Evolutionary conservation across 2,888 invertebrate genomes (phyloP).

Genomic region (Cyclophora punctaria): DNA sequence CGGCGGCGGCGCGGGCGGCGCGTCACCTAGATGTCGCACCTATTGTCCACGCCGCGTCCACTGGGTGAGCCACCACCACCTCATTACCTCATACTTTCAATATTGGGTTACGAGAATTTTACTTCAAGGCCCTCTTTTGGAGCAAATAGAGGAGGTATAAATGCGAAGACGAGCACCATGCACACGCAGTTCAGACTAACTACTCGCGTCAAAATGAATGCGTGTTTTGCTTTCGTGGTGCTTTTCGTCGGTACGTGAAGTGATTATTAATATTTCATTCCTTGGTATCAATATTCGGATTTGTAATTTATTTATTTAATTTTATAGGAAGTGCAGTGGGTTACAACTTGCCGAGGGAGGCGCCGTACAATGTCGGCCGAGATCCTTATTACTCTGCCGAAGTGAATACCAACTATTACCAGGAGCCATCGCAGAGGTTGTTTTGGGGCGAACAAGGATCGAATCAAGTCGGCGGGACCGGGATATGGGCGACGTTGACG

Average conservation of each 20-base stretch:
- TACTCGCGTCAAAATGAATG: constrained; percentile 62
- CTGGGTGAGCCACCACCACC: constrained; percentile 62
- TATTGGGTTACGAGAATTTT: constrained; percentile 74
- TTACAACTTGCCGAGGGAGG: constrained; percentile 53
- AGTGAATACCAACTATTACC: constrained; percentile 30
- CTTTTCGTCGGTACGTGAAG: constrained; percentile 61
- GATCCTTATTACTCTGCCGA: constrained; percentile 44
- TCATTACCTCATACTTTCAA: constrained; percentile 72
- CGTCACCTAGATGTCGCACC: constrained; percentile 73
- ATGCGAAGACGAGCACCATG: constrained; percentile 63
- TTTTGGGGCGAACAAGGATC: constrained; percentile 59
- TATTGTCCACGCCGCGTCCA: constrained; percentile 59
- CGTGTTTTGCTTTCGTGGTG: constrained; percentile 47
- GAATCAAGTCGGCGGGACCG: constrained; percentile 65
- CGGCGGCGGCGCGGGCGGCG: constrained; percentile 52
- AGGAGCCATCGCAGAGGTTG: constrained; percentile 56
- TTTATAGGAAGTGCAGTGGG: constrained; percentile 54
- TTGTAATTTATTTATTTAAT: constrained; percentile 14
- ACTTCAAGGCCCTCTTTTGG: constrained; percentile 71
- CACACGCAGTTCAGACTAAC: constrained; percentile 57
- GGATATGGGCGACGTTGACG: constrained; percentile 56
- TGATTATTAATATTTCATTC: constrained; percentile 20
- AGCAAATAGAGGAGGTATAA: constrained; percentile 71
- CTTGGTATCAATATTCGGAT: not conserved
- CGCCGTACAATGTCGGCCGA: constrained; percentile 49